phyloP scores from a whole-genome alignment of 2,888 invertebrate species.

The Choristoneura rosaceana region DNA sequence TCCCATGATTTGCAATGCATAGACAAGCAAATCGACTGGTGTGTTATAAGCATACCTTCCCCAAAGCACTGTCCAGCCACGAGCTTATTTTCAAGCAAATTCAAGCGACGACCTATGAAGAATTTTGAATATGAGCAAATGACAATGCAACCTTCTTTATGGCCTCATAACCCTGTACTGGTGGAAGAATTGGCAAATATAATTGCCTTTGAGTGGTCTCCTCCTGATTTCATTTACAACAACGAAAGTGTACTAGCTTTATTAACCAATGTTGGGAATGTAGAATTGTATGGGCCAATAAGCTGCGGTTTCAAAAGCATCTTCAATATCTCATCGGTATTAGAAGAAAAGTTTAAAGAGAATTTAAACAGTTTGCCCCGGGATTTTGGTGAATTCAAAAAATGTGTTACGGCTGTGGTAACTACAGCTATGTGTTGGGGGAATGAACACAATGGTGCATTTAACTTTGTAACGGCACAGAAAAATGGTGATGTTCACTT shows the following conservation, averaged over 20 bases:
- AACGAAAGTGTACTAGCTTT: slow-evolving; percentile 61
- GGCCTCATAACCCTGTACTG: slow-evolving; percentile 69
- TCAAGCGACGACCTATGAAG: slow-evolving; percentile 54
- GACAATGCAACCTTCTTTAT: slow-evolving; percentile 67
- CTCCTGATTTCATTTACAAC: slow-evolving; percentile 55
- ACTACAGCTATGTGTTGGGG: slow-evolving; percentile 70
- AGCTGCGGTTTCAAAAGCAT: slow-evolving; percentile 56
- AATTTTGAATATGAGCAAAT: slow-evolving; percentile 68
- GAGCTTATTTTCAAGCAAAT: slow-evolving; percentile 55
- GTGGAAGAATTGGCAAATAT: slow-evolving; percentile 62
- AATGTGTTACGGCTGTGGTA: slow-evolving; percentile 57
- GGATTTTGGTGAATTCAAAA: slow-evolving; percentile 56
- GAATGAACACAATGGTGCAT: slow-evolving; percentile 52
- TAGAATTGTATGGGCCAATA: slow-evolving; percentile 58
- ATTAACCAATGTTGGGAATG: slow-evolving; percentile 70
- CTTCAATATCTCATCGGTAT: slow-evolving; percentile 58
- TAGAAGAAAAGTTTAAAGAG: slow-evolving; percentile 49
- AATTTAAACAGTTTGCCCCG: slow-evolving; percentile 45
- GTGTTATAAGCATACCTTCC: slow-evolving; percentile 56
- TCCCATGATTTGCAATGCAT: slow-evolving; percentile 61
- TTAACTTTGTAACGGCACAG: slow-evolving; percentile 71
- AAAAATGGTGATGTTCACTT: slow-evolving; percentile 65
- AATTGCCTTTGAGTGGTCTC: slow-evolving; percentile 65
- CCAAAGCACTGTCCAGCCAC: slow-evolving; percentile 63
- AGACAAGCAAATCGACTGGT: slow-evolving; percentile 66